These are phyloP conservation scores for Sebastes diaconus DNA, from an alignment of 2,797 vertebrate species.

Conservation along the genomic window DNA sequence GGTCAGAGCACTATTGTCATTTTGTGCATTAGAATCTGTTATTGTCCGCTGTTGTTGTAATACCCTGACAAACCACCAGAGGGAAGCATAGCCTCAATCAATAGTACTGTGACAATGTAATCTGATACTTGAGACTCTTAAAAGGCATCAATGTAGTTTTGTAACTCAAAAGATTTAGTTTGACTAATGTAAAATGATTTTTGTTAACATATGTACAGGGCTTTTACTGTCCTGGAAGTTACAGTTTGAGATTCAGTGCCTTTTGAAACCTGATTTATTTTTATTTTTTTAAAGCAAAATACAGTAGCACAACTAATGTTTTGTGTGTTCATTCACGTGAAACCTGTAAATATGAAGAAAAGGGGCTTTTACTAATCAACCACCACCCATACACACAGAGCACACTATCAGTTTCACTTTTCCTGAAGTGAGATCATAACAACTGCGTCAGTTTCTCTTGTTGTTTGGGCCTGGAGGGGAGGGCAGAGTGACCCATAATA, in stretches of 20 bases:
- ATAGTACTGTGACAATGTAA: not conserved
- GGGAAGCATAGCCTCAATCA: not conserved
- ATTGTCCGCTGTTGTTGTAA: not conserved
- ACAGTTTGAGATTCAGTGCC: not conserved
- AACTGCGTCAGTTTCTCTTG: not conserved
- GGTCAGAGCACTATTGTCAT: not conserved
- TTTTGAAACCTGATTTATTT: not conserved
- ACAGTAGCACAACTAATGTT: not conserved
- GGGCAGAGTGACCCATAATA: not conserved
- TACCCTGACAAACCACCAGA: slow-evolving; percentile 44
- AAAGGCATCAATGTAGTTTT: not conserved
- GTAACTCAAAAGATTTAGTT: not conserved
- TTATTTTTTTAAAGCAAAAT: not conserved
- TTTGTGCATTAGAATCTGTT: not conserved
- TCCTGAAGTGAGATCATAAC: not conserved
- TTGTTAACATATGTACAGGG: not conserved
- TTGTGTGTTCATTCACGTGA: not conserved
- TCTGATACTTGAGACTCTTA: not conserved
- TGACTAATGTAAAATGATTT: not conserved
- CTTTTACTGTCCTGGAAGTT: not conserved
- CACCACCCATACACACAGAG: not conserved
- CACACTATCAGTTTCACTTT: slow-evolving; percentile 7
- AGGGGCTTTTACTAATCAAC: not conserved
- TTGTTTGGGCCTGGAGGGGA: slow-evolving; percentile 1
- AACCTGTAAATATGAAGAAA: not conserved